Percentiles rank a stretch among this genome's conserved stretches.
These are phyloP conservation scores for Siniperca obscura DNA, from an alignment of 2,797 vertebrate genomes.

Conservation along the genomic window DNA sequence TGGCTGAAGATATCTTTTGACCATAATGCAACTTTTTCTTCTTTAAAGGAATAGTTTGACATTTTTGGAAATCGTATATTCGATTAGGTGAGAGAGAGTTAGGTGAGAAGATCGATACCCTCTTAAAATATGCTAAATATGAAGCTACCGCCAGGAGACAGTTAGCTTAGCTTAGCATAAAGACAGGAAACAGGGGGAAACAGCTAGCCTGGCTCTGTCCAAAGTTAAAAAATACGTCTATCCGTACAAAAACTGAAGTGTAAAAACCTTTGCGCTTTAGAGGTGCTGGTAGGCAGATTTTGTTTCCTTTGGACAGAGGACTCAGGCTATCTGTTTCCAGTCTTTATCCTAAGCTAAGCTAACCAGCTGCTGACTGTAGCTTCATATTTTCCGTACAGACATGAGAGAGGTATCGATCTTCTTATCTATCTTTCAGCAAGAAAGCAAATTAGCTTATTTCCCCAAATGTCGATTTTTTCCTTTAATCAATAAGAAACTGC, in stretches of 20 bases:
- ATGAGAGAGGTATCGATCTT: not conserved
- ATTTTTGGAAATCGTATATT: not conserved
- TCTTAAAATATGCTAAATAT: not conserved
- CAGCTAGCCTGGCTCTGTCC: not conserved
- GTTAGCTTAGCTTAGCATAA: not conserved
- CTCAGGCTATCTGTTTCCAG: not conserved
- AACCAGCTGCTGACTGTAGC: not conserved
- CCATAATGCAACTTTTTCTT: conserved; percentile 9
- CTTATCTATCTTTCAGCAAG: not conserved
- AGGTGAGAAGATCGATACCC: not conserved
- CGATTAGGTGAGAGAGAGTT: not conserved
- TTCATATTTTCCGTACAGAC: not conserved
- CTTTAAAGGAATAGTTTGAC: not conserved
- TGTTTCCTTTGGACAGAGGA: not conserved
- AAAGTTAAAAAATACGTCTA: not conserved
- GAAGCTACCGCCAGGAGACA: not conserved
- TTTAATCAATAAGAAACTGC: not conserved
- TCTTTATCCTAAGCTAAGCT: not conserved
- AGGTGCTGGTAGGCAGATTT: no score
- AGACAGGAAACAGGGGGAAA: not conserved
- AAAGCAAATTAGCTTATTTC: not conserved
- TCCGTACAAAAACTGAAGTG: not conserved
- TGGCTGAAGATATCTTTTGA: not conserved
- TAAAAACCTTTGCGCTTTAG: not conserved
- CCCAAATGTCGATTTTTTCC: not conserved